These are phyloP conservation scores for Xestia ashworthii DNA, from an alignment of 2,888 invertebrate genomes.

Conservation along the genomic window DNA sequence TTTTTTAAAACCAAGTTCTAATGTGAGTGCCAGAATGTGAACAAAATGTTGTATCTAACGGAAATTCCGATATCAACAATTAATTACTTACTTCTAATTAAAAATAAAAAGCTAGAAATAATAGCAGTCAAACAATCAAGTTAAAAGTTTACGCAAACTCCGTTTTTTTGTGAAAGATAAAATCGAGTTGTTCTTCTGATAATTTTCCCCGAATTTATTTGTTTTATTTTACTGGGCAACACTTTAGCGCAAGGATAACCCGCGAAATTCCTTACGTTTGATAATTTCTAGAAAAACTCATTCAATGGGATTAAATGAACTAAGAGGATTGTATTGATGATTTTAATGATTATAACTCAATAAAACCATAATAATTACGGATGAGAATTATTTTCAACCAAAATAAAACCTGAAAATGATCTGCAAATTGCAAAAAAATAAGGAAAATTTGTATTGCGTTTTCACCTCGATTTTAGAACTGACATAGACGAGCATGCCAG, in stretches of 20 bases:
- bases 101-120: neutral
- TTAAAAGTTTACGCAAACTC: neutral
- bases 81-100: neutral
- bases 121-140: neutral
- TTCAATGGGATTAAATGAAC: too few species aligned
- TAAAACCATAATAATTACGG: too few species aligned
- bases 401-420: too few species aligned
- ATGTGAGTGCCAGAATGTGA: neutral
- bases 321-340: too few species aligned
- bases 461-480: too few species aligned
- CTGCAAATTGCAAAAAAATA: too few species aligned
- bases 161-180: neutral
- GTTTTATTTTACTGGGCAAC: neutral
- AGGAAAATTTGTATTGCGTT: too few species aligned
- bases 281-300: too few species aligned
- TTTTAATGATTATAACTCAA: too few species aligned
- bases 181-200: fast-evolving
- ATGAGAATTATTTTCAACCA: too few species aligned
- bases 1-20: neutral
- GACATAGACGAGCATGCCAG: too few species aligned
- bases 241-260: neutral
- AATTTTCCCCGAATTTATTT: conserved; percentile 3
- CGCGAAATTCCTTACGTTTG: too few species aligned
- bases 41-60: neutral
- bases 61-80: neutral